Base-by-base conservation (phyloP, 1,140 invertebrate species). In the Nephotettix cincticeps region DNA sequence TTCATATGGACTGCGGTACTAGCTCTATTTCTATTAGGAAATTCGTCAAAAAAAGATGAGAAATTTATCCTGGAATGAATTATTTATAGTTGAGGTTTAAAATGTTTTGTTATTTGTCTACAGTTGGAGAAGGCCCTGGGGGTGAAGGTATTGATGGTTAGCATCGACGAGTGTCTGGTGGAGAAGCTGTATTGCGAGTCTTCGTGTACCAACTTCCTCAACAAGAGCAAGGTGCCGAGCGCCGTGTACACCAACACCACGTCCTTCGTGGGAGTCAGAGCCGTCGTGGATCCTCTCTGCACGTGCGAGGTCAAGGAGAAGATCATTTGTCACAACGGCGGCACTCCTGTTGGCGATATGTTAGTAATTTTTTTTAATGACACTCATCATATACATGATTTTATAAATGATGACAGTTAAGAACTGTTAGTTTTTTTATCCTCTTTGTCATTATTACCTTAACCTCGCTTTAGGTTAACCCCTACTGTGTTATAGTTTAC, bases 171-270 rank as follows among this genome's bases (percentile, higher is more conserved):
- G 79, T 96, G 94, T 75, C 77, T 94, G 0, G 84, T 89, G 68
- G 92, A 94, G 79, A 88, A 87, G 51, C 80, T 84, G n/a, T 85
- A 87, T 65, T 91, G 90, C 73, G 87, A 91, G 70, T 80, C 84
- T 45, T 90, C 91, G 1, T 95, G 93, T 74, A 84, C 86, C 1
- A 94, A 91, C 75, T 83, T 85, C 21, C 80, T 95, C 64, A 87
- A 88, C 72, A 89, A 89, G 73, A 88, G 85, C 61, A 86, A 87
- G 0, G 85, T 87, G n/a, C 91, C 93, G 0, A 88, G 90, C 36
- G 83, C 89, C 3, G 91, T 97, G 0, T 96, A 91, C 76, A 94
- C 95, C 0, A 97, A 97, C 77, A 90, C 87, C 1, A 94, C 91
- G 1, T 93, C 94, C 2, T 95, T 97, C 77, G 92, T 97, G 6